phyloP scores from a whole-genome alignment of 2,888 invertebrate genomes.

The Sminthurides aquaticus region DNA sequence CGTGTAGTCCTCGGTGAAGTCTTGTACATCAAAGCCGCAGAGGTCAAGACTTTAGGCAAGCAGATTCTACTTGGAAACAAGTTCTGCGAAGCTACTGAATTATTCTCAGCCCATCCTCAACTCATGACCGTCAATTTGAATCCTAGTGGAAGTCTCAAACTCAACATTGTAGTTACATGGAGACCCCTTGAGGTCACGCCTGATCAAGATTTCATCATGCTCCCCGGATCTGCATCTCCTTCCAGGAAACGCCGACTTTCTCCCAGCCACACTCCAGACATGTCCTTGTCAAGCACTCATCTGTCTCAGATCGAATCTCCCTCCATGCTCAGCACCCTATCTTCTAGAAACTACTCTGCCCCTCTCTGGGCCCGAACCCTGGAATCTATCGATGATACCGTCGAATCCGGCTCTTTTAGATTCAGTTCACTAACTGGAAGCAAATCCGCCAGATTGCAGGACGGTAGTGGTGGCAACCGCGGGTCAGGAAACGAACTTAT shows the following conservation, averaged over 20 bases:
- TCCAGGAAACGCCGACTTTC: slow-evolving; percentile 34
- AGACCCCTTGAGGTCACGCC: slow-evolving; percentile 44
- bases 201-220: not conserved
- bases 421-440: slow-evolving; percentile 22
- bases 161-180: slow-evolving; percentile 54
- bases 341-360: slow-evolving; percentile 10
- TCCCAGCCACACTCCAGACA: slow-evolving; percentile 19
- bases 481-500: not conserved
- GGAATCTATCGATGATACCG: slow-evolving; percentile 16
- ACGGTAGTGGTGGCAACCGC: not conserved
- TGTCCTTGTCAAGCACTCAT: slow-evolving; percentile 9
- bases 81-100: slow-evolving; percentile 53
- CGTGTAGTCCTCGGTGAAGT: slow-evolving; percentile 51
- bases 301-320: slow-evolving; percentile 4
- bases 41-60: slow-evolving; percentile 45
- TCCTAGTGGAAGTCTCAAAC: slow-evolving; percentile 53
- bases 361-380: slow-evolving; percentile 20
- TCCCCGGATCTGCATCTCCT: slow-evolving; percentile 15
- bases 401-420: slow-evolving; percentile 18
- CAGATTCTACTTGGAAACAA: slow-evolving; percentile 51
- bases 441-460: slow-evolving; percentile 9
- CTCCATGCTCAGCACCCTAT: slow-evolving; percentile 13
- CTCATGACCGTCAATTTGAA: slow-evolving; percentile 56
- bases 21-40: slow-evolving; percentile 51
- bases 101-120: slow-evolving; percentile 54